Evolutionary conservation across 2,797 vertebrate species (phyloP).

Genomic region (Spinibarbus caldwelli): DNA sequence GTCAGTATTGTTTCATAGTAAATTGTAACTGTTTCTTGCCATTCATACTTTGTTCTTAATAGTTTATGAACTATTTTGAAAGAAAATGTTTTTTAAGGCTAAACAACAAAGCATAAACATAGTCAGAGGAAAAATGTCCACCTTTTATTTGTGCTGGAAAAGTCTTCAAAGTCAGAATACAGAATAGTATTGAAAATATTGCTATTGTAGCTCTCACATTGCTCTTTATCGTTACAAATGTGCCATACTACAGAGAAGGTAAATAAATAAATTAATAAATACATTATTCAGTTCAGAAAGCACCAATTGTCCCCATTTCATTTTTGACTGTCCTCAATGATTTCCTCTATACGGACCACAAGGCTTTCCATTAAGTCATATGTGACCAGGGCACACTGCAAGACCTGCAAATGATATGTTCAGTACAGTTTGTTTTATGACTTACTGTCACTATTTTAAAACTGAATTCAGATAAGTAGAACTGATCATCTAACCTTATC

Average conservation of each 20-base stretch:
- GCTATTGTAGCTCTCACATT: not conserved
- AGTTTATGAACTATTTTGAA: not conserved
- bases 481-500: conserved; percentile 69
- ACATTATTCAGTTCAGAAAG: conserved; percentile 54
- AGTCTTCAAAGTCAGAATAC: not conserved
- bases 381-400: conserved; percentile 92
- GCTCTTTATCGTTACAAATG: not conserved
- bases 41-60: not conserved
- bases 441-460: not conserved
- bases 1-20: conserved; percentile 33
- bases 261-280: conserved; percentile 10
- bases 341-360: conserved; percentile 89
- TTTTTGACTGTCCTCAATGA: conserved; percentile 81
- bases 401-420: conserved; percentile 79
- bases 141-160: not conserved
- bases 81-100: too few relatives aligned
- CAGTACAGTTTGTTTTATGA: conserved; percentile 7
- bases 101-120: not conserved
- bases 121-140: not conserved
- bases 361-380: conserved; percentile 98
- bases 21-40: not conserved
- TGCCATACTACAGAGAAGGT: not conserved
- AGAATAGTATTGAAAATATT: not conserved
- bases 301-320: conserved; percentile 67
- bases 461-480: not conserved